Conservation (phyloP, 2,113 vertebrate genomes). For the Phylloscopus trochilus region DNA sequence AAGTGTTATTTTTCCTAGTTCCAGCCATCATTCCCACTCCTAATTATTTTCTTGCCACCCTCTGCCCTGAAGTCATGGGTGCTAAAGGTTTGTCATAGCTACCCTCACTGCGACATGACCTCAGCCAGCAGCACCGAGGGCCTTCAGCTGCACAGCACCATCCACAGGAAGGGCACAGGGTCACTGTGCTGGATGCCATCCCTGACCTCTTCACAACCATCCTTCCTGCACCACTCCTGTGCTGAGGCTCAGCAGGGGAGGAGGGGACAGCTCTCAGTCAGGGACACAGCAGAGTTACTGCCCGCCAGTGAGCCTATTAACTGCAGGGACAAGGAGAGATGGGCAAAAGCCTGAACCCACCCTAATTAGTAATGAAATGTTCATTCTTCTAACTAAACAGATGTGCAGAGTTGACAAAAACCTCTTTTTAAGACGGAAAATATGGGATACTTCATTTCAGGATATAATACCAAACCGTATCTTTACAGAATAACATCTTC, state of each 20-base stretch:
- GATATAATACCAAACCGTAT: background rate
- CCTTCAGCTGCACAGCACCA: fast-evolving
- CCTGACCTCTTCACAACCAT: background rate
- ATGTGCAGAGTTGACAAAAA: background rate
- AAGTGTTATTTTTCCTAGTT: background rate
- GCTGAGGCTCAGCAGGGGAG: background rate
- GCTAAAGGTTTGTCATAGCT: background rate
- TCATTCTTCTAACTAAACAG: background rate
- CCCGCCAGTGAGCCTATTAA: background rate
- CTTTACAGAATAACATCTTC: background rate
- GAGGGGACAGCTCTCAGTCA: background rate
- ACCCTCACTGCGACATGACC: background rate
- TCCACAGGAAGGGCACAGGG: fast-evolving
- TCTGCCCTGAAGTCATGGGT: background rate
- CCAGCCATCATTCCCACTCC: background rate
- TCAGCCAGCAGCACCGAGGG: background rate
- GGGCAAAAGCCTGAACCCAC: background rate
- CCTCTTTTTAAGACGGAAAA: background rate
- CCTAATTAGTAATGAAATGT: background rate
- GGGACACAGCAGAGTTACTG: background rate
- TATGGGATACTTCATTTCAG: background rate
- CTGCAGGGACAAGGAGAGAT: background rate
- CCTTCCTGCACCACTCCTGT: fast-evolving
- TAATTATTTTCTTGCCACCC: background rate
- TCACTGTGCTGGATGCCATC: fast-evolving